Conservation (phyloP, 2,113 vertebrate species). For the Neogobius melanostomus region DNA sequence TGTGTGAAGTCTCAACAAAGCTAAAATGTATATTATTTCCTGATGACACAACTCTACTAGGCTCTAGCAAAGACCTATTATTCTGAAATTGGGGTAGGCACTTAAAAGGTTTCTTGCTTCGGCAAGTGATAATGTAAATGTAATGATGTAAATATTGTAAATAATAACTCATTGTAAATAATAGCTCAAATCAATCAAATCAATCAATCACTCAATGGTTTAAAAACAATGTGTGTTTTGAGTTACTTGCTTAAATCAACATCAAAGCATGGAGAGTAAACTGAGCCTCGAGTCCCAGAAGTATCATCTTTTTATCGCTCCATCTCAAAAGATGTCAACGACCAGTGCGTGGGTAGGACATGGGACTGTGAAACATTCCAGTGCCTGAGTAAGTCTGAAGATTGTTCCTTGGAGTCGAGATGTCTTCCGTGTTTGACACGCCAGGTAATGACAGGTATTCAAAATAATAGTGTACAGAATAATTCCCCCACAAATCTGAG, state of each 20-base stretch:
- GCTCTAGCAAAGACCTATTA: no score
- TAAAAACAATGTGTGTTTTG: neutral
- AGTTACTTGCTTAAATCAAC: neutral
- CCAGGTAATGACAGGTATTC: neutral
- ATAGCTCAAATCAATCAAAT: no score
- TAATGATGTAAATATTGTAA: no score
- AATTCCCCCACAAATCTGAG: neutral
- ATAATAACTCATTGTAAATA: no score
- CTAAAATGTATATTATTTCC: no score
- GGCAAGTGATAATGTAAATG: no score
- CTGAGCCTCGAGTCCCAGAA: neutral
- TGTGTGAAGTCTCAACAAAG: no score
- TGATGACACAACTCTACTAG: no score
- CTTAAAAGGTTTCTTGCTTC: no score
- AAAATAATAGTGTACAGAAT: neutral
- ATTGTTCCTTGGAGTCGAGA: neutral
- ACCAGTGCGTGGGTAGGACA: neutral
- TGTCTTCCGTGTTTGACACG: neutral
- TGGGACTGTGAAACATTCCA: neutral
- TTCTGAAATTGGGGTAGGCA: no score
- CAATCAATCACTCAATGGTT: no score
- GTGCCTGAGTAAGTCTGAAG: neutral
- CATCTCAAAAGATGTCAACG: neutral
- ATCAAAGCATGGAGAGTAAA: neutral
- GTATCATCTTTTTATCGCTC: neutral